These are phyloP conservation scores for Margaritifera margaritifera DNA, from an alignment of 2,888 invertebrate species.

Conservation along the genomic window DNA sequence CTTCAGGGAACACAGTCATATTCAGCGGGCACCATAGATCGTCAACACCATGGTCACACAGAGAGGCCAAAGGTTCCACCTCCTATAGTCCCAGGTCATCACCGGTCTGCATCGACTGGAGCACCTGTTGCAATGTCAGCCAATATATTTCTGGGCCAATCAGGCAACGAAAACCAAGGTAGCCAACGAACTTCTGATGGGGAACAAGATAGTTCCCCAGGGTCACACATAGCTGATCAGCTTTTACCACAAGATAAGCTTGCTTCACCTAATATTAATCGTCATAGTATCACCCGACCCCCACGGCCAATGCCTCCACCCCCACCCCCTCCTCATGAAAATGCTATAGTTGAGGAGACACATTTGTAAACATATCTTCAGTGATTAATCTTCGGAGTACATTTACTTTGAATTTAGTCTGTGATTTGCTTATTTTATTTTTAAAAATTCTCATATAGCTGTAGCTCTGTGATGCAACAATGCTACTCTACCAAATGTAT, in stretches of 20 bases:
- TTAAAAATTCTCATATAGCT: too few relatives aligned
- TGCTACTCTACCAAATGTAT: too few relatives aligned
- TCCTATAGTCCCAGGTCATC: slow-evolving; percentile 50
- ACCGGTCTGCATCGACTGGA: slow-evolving; percentile 62
- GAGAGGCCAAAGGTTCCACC: slow-evolving; percentile 59
- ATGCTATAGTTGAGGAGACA: slow-evolving; percentile 54
- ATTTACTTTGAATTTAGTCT: slow-evolving; percentile 5
- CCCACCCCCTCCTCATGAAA: slow-evolving; percentile 55
- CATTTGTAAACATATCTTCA: slow-evolving; percentile 48
- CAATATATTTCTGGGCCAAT: slow-evolving; percentile 1
- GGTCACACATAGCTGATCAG: slow-evolving; percentile 30
- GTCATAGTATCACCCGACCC: slow-evolving; percentile 43
- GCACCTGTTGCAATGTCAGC: slow-evolving; percentile 29
- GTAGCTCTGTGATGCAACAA: too few relatives aligned
- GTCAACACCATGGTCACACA: slow-evolving; percentile 26
- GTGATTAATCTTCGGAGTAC: slow-evolving; percentile 17
- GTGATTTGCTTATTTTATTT: neutral
- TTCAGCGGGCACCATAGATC: slow-evolving; percentile 19
- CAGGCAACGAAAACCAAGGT: slow-evolving; percentile 10
- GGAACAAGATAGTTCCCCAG: slow-evolving; percentile 16
- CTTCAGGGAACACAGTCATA: slow-evolving; percentile 19
- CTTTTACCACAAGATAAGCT: slow-evolving; percentile 28
- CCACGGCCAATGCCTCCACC: slow-evolving; percentile 58
- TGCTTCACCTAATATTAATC: slow-evolving; percentile 43
- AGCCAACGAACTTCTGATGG: neutral